Conservation (phyloP, 2,113 vertebrate genomes). For the Electrona antarctica region DNA sequence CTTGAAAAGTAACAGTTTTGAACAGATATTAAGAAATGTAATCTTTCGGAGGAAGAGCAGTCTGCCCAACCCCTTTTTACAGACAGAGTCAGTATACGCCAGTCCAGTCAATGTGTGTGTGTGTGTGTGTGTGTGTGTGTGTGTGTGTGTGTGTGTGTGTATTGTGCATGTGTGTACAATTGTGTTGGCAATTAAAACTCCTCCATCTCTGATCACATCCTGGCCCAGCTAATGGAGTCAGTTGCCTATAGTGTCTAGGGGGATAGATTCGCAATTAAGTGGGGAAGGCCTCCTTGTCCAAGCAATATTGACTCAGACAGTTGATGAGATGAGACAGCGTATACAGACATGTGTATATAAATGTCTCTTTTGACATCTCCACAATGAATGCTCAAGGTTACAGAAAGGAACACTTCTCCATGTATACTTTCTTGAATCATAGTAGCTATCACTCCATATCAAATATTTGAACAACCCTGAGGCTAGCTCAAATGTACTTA, state of each 20-base stretch:
- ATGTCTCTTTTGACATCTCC: slow-evolving; percentile 7
- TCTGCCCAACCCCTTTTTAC: not conserved
- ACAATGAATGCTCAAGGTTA: not conserved
- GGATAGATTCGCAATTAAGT: slow-evolving; percentile 23
- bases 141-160: not conserved
- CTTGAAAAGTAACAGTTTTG: too few relatives aligned
- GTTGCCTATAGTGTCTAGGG: slow-evolving; percentile 10
- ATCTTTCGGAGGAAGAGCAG: not conserved
- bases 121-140: not conserved
- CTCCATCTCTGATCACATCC: not conserved
- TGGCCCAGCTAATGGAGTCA: slow-evolving; percentile 17
- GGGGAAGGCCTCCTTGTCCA: not conserved
- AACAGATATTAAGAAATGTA: too few relatives aligned
- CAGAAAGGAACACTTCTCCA: slow-evolving; percentile 1
- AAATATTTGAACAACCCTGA: slow-evolving; percentile 15
- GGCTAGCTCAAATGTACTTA: slow-evolving; percentile 46
- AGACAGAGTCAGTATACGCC: not conserved
- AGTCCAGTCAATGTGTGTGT: not conserved
- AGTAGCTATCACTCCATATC: too few relatives aligned
- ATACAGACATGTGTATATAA: slow-evolving; percentile 16
- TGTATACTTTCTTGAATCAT: slow-evolving; percentile 3
- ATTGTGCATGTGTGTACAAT: not conserved
- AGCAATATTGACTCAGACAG: slow-evolving; percentile 12
- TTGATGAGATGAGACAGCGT: not conserved
- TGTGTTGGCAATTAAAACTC: not conserved